These are phyloP conservation scores for Hylaeus anthracinus DNA, from an alignment of 1,140 invertebrate species.

Conservation along the genomic window DNA sequence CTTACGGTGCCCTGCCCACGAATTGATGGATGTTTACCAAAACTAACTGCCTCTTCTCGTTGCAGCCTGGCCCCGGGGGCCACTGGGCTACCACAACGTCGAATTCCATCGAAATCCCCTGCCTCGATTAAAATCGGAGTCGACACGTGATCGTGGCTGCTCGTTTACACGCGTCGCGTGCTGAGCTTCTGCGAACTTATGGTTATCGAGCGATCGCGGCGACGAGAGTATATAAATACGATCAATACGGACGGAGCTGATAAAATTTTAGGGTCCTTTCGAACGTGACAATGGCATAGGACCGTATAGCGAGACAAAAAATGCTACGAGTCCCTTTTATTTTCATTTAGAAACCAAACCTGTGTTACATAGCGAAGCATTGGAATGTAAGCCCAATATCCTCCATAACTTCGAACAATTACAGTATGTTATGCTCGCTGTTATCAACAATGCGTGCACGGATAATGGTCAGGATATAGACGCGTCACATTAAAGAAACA, in stretches of 20 bases:
- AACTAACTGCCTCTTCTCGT: slow-evolving; percentile 66
- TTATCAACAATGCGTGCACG: not conserved
- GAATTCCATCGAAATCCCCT: slow-evolving; percentile 46
- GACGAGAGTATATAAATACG: not conserved
- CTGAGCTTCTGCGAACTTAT: not conserved
- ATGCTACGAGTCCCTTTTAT: too few relatives aligned
- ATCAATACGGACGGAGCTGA: not conserved
- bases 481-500: slow-evolving; percentile 2
- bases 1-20: slow-evolving; percentile 57
- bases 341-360: too few relatives aligned
- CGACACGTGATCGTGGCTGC: slow-evolving; percentile 30
- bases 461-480: not conserved
- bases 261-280: not conserved
- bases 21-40: slow-evolving; percentile 78
- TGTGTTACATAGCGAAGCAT: too few relatives aligned
- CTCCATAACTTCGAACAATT: not conserved
- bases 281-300: not conserved
- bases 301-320: not conserved
- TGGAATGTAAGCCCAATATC: too few relatives aligned
- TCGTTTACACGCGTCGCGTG: not conserved
- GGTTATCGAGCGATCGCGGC: not conserved
- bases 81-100: slow-evolving; percentile 55
- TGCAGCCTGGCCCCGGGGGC: slow-evolving; percentile 35
- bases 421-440: not conserved
- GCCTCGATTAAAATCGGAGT: slow-evolving; percentile 51